Conservation (phyloP, 2,113 vertebrate species). For the Anoplopoma fimbria region DNA sequence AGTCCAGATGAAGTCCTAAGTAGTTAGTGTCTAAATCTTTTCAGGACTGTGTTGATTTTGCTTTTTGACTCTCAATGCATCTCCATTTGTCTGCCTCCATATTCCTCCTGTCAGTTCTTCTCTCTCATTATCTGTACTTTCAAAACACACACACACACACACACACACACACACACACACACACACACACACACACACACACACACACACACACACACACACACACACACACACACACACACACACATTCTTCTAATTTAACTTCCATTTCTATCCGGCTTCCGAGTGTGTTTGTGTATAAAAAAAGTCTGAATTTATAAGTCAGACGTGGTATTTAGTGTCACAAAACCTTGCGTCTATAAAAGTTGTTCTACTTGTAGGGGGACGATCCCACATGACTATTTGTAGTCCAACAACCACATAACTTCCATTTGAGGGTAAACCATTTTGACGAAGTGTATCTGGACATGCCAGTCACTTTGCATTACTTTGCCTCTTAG, state of each 20-base stretch:
- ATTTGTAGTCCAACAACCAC: neutral
- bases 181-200: neutral
- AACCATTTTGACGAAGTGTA: slow-evolving; percentile 9
- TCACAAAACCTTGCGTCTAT: neutral
- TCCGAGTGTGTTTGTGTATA: neutral
- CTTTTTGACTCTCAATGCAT: neutral
- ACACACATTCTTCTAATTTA: neutral
- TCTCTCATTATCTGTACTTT: neutral
- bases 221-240: neutral
- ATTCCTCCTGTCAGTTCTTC: no score
- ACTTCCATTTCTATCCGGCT: neutral
- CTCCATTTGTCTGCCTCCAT: neutral
- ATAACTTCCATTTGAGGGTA: slow-evolving; percentile 8
- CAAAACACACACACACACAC: neutral
- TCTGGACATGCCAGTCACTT: slow-evolving; percentile 32
- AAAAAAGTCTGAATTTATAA: no score
- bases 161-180: neutral
- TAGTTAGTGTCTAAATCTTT: no score
- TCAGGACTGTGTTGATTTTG: neutral
- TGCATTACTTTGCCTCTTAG: slow-evolving; percentile 27
- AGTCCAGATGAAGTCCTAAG: neutral
- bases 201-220: neutral
- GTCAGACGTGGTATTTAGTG: neutral
- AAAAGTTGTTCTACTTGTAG: neutral
- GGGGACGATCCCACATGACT: neutral